phyloP scores from a whole-genome alignment of 2,113 vertebrate genomes.

The Vidua macroura region DNA sequence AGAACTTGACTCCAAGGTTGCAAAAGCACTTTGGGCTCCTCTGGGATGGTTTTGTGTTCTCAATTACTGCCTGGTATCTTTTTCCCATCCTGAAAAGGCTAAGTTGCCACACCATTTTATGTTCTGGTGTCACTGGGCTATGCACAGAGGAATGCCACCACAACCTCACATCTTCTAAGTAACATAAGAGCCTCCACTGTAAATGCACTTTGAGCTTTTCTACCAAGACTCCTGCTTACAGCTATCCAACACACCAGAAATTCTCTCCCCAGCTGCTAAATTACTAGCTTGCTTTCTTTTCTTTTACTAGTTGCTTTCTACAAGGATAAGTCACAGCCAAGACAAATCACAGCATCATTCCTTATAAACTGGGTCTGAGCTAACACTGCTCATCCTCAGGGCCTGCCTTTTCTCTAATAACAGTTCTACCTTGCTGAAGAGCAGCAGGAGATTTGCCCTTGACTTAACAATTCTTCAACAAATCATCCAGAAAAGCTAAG shows the following conservation, averaged over 20 bases:
- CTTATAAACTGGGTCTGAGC: neutral
- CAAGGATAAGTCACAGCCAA: neutral
- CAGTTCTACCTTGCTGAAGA: neutral
- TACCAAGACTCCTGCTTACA: neutral
- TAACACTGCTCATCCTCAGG: neutral
- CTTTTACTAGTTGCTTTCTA: neutral
- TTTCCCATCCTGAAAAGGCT: neutral
- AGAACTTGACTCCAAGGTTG: neutral
- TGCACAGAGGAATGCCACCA: neutral
- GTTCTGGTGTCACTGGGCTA: neutral
- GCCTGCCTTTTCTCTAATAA: neutral
- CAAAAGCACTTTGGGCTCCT: neutral
- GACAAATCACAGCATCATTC: neutral
- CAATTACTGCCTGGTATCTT: neutral
- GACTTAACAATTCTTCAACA: neutral
- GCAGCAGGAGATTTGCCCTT: neutral
- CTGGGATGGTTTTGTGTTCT: neutral
- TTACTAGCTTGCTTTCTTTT: neutral
- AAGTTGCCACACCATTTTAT: neutral
- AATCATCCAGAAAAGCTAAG: neutral
- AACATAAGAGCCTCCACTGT: neutral
- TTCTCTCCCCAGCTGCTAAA: neutral
- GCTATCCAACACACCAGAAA: neutral
- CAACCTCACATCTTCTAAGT: neutral
- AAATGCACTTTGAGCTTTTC: neutral